phyloP scores from a whole-genome alignment of 2,888 invertebrate species.

The Melinaea marsaeus region DNA sequence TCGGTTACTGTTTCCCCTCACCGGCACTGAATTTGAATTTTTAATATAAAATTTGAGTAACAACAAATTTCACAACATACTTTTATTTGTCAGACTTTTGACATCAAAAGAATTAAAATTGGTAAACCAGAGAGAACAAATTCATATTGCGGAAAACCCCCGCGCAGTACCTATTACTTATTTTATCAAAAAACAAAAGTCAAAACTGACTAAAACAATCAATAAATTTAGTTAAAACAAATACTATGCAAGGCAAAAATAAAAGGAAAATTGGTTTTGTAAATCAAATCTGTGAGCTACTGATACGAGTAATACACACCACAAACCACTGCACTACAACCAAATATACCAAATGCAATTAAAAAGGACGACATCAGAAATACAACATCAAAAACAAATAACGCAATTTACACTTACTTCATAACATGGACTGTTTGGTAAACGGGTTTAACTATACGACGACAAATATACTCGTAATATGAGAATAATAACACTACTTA shows the following conservation, averaged over 20 bases:
- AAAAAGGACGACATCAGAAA: not conserved
- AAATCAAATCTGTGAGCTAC: not conserved
- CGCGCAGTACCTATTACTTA: conserved; percentile 4
- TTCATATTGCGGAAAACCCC: conserved; percentile 63
- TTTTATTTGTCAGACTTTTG: conserved; percentile 74
- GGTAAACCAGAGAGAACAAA: conserved; percentile 73
- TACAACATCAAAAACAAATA: not conserved
- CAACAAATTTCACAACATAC: conserved; percentile 69
- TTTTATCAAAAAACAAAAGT: not conserved
- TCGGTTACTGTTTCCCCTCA: conserved; percentile 75
- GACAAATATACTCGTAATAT: not conserved
- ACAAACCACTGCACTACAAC: not conserved
- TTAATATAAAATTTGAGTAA: conserved; percentile 76
- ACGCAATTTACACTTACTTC: conserved; percentile 1
- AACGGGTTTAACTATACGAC: not conserved
- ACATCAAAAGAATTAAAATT: conserved; percentile 76
- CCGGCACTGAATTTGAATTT: conserved; percentile 74
- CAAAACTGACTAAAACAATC: not conserved
- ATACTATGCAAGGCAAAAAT: too few species aligned
- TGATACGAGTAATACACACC: not conserved
- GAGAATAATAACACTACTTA: too few species aligned
- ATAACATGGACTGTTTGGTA: not conserved
- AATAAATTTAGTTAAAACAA: too few species aligned
- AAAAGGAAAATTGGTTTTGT: not conserved
- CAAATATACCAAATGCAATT: not conserved